Evolutionary conservation across 2,113 vertebrate genomes (phyloP).

Genomic region (Nothocercus julius): DNA sequence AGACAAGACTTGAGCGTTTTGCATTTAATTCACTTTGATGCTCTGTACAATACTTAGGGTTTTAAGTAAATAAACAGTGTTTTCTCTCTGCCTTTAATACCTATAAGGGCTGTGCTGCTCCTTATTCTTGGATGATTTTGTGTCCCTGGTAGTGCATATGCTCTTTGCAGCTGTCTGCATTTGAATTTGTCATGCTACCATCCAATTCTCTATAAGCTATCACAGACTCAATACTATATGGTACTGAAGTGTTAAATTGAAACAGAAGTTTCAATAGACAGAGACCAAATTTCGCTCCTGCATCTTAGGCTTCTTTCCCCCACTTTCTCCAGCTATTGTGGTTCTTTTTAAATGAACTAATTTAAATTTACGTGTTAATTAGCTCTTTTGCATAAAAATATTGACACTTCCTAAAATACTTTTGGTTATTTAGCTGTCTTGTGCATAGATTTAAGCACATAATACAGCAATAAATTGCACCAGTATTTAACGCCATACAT

Average conservation of each 20-base stretch:
- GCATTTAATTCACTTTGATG: background rate
- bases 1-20: background rate
- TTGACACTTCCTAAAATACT: background rate
- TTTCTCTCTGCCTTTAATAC: background rate
- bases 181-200: background rate
- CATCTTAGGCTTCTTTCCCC: background rate
- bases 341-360: background rate
- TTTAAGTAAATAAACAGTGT: background rate
- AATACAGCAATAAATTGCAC: background rate
- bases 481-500: background rate
- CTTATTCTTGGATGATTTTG: background rate
- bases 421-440: background rate
- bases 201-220: background rate
- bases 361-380: background rate
- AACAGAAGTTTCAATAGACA: background rate
- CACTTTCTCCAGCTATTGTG: background rate
- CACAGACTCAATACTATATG: background rate
- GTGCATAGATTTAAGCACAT: background rate
- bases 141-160: background rate
- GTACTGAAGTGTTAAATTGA: background rate
- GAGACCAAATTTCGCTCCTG: background rate
- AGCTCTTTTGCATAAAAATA: background rate
- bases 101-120: background rate
- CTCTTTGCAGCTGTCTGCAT: background rate
- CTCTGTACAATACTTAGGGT: background rate